Evolutionary conservation across 2,888 invertebrate genomes (phyloP), one percentile per base, ranked within the genome.

Genomic region (Diadegma fenestrale): DNA sequence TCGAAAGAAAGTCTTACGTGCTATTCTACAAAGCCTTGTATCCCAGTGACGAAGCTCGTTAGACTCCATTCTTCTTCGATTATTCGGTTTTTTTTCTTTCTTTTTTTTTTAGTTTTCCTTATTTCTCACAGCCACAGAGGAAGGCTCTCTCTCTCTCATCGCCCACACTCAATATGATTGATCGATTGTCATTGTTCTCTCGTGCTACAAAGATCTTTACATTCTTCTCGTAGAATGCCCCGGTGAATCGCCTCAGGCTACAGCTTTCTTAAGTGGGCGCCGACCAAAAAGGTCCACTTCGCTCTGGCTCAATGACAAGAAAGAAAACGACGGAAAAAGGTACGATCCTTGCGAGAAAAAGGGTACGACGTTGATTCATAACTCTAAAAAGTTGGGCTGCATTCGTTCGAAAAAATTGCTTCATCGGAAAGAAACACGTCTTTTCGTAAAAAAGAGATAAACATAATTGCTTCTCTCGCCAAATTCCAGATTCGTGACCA

Each of bases 181-280:
- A 84, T 84, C 84, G 80, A 76, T 58, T 77, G 63, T 64, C 80
- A 80, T 84, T 80, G 80, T 84, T 84, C 84, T 64, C 84, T 41
- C 51, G 37, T 48, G 45, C 19, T 51, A 80, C 71, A 33, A 71
- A 71, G 22, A n/a, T 78, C 78, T 64, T 48, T 63, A 33, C 51
- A 66, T 77, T 77, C 48, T 77, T 77, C 66, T 54, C 45, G 51
- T n/a, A 54, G 51, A 14, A 17, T 37, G 66, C 19, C 51, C 64
- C 45, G 63, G 33, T 66, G 66, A 48, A 77, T 77, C 77, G 66
- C 48, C 66, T 37, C 22, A 19, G 77, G 37, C 37, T 77, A 37
- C 77, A 54, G 77, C 51, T 64, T 64, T 77, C 48, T 75, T 45
- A 45, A 75, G 73, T 45, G 45, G 30, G n/a, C 45, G 41, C 61